Base-by-base conservation (phyloP, 2,888 invertebrate genomes). In the Adineta ricciae region DNA sequence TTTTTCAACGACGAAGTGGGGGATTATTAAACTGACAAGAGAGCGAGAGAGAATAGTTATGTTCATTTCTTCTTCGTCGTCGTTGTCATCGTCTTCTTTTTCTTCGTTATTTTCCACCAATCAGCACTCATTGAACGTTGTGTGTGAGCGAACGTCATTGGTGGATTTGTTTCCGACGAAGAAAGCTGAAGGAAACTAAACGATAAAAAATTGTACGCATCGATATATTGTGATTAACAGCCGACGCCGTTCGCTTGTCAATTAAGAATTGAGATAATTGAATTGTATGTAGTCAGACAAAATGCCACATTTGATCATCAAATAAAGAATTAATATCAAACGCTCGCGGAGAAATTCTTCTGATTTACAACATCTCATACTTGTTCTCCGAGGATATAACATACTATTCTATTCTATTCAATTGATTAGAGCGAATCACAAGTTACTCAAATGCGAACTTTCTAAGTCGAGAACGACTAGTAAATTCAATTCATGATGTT, bases 11-110 rank as follows among this genome's bases (percentile, higher is more conserved):
- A 64, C 32, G 4, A 64, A 64, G 64, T 64, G 64, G 32, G 32
- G 64, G 64, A 64, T 64, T 64, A 64, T 64, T 64, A 64, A 64
- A 64, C 64, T 64, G 64, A 64, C 64, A 64, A 64, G 64, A 32
- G 64, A 64, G 32, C 32, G 19, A 64, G 32, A 64, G 32, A 64
- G 64, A 32, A 64, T 64, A 64, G 64, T 64, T 64, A 64, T 64
- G 64, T 64, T 64, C 64, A 64, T 32, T 64, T 64, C 64, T 64
- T 32, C 32, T 64, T 11, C 4, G 14, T 64, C 46, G 46, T 46
- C 46, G 46, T 32, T 2, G 2, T 64, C 27, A n/a, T n/a, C n/a
- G n/a, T n/a, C n/a, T n/a, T 32, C 19, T 64, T 32, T 5, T 32
- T 64, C 19, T 50, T 50, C 50, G 14, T 64, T 9, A 36, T 64